Evolutionary conservation across 2,888 invertebrate species (phyloP), one percentile per base, ranked within the genome.

Genomic region (Eucriotettix oculatus): DNA sequence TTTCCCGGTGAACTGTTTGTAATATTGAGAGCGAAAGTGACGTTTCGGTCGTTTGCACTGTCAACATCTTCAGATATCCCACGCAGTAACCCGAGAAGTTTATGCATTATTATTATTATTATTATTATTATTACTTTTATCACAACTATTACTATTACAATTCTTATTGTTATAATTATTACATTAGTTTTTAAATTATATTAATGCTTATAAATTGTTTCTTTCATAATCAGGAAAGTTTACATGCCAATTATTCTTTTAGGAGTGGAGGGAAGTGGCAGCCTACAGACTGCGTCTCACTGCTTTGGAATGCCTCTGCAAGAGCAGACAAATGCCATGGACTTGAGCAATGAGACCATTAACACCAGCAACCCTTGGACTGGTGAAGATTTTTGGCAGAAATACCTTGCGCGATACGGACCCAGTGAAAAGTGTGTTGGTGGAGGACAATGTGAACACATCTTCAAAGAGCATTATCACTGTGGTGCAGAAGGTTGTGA

Each of bases 381-480:
- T n/a, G 61, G 48, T 63, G 79, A 80, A 65, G 80, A 81, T 64
- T 74, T 76, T 44, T 81, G 80, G 81, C 74, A 76, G 67, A 78
- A 76, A 64, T 81, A 78, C 66, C 75, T 79, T 58, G 76, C 78
- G 60, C 76, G 77, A 72, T 77, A 71, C 54, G 68, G 69, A 0
- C 68, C 70, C 52, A 69, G 70, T 56, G 73, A 74, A 44, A 72
- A 69, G 57, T 71, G 71, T 64, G 73, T 74, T 0, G 76, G 75
- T 66, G 71, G 71, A 61, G 71, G 74, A 1, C 74, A 76, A 61
- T 83, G 83, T 69, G 78, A 79, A 68, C 81, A 83, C 63, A 78
- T 82, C 17, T 83, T 84, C 67, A 84, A 85, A 65, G 92, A 92
- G 64, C 94, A 94, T 70, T 91, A 87, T 71, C 93, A 94, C 68